Evolutionary conservation across 1,140 invertebrate genomes (phyloP), one percentile per base, ranked within the genome.

Genomic region (Lepidurus apus): DNA sequence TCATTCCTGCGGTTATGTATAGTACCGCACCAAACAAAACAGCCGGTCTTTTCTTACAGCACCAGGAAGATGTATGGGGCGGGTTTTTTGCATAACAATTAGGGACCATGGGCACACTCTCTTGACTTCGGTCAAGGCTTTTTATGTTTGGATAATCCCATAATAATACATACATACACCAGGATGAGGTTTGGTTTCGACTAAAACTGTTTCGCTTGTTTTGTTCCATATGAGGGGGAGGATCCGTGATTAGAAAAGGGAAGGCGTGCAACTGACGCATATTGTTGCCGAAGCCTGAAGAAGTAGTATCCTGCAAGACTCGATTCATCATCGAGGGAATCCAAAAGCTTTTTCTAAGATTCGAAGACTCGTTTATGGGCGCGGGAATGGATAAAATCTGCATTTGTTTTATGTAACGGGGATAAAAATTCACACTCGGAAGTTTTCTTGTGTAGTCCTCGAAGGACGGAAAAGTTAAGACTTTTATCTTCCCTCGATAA

Each of bases 81-180:
- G 53, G 53, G 53, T 65, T 65, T 65, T 65, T 65, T 65, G 53
- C 53, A 65, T 65, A 65, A 65, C 53, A 65, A 65, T 65, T 65
- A 65, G 53, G 53, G 53, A 65, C 53, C 53, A 7, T 65, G 53
- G 13, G 53, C 53, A 65, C 53, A 65, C 53, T 65, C 53, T 65
- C 21, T 34, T 34, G 34, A 65, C 53, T 65, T 65, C 53, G 53
- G 53, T 65, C 53, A 65, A 65, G 53, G 53, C 53, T 65, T 65
- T 65, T 65, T 65, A 65, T 65, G 53, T 13, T 65, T 13, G 13
- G 53, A 65, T 65, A 65, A 65, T 65, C 53, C 53, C 21, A 65
- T 65, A 65, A 65, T 65, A 65, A 7, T 65, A 21, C 21, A 65
- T 21, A 65, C 21, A 65, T 65, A 65, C 53, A 65, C 53, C 17